Evolutionary conservation across 64 coral and sea anemone genomes (phyloP), one percentile per base, ranked within the genome.

Genomic region (Montipora cactus): DNA sequence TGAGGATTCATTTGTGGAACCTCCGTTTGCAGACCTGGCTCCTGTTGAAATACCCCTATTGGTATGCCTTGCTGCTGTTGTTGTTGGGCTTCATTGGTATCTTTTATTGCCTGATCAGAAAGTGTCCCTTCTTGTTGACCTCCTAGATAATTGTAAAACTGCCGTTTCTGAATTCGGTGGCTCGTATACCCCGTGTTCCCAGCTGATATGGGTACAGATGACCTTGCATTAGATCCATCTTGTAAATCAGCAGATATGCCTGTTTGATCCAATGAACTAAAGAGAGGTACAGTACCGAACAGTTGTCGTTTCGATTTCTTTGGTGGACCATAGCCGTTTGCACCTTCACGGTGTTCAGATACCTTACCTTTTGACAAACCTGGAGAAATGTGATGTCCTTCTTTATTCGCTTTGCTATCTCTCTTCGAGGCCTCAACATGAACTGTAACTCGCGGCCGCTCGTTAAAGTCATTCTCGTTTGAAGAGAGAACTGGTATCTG

Each of bases 381-480:
- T 37, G 37, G 7, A 48, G 61, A 76, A 55, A 52, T 49, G 58
- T 82, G 37, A 13, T 57, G 78, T 28, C 47, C 61, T 71, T 83
- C 15, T 59, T 83, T 22, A 0, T 9, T 13, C 49, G n/a, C 55
- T 87, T 81, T 75, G 19, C 19, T 23, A 23, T 73, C 81, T 89
- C 92, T 67, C 61, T 89, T 94, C 44, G 92, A 79, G 11, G 88
- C 77, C 59, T 94, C 92, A 1, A 94, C 92, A 19, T 94, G 49
- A 37, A 94, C 87, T 0, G 92, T 89, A 12, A 94, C 78, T 8
- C 14, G 86, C 7, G 86, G 92, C 12, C 86, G 92, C 44, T 89
- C 37, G 53, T 72, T 15, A 48, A 79, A 50, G 18, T 8, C 67
- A 12, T 68, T 49, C 13, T 58, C 8, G 55, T 59, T 22, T 5